Evolutionary conservation across 2,797 vertebrate species (phyloP).

Genomic region (Arrhamphus sclerolepis): DNA sequence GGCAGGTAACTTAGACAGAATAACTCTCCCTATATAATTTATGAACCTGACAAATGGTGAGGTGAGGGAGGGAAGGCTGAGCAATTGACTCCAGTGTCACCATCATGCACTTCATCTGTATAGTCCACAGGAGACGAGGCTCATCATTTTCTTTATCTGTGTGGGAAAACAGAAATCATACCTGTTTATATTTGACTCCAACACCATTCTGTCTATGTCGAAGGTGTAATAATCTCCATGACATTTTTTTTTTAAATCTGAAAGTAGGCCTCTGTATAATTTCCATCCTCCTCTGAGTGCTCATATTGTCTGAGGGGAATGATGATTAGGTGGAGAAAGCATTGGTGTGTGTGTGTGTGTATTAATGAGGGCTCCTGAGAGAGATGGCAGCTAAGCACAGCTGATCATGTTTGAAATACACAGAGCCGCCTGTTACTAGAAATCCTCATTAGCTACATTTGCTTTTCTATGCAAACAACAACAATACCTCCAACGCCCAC

Average conservation of each 20-base stretch:
- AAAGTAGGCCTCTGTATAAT: conserved; percentile 30
- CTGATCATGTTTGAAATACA: conserved; percentile 81
- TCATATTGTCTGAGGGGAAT: conserved; percentile 59
- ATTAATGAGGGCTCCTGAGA: conserved; percentile 83
- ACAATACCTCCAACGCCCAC: conserved; percentile 49
- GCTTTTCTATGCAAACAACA: conserved; percentile 79
- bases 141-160: conserved; percentile 1
- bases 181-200: too few relatives aligned
- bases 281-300: conserved; percentile 49
- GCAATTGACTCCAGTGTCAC: conserved; percentile 59
- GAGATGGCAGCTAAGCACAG: conserved; percentile 79
- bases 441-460: conserved; percentile 82
- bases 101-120: conserved; percentile 31
- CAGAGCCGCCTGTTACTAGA: conserved; percentile 78
- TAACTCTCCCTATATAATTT: conserved; percentile 66
- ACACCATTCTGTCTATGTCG: neutral
- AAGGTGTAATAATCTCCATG: conserved; percentile 16
- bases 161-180: neutral
- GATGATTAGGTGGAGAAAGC: conserved; percentile 49
- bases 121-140: conserved; percentile 1
- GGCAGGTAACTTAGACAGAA: conserved; percentile 83
- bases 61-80: conserved; percentile 43
- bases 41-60: conserved; percentile 68
- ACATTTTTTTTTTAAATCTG: conserved; percentile 27
- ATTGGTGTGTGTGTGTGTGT: conserved; percentile 44